Evolutionary conservation across 2,113 vertebrate genomes (phyloP), one percentile per base, ranked within the genome.

Genomic region (Argyrosomus japonicus): DNA sequence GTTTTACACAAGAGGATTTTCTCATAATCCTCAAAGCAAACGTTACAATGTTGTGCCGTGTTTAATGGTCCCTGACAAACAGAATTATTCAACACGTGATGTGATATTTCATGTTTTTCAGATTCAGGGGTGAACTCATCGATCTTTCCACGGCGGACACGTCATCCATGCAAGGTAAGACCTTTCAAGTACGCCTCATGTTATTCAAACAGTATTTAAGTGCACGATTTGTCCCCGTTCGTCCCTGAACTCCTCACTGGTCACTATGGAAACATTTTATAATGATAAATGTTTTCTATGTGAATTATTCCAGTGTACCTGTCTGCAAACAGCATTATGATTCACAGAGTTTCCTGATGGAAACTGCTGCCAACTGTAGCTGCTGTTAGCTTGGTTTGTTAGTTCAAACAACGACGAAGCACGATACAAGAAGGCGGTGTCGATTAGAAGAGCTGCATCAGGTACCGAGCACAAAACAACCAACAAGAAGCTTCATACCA

Each of bases 21-120:
- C 78, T 77, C 75, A 64, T 91, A 93, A 91, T 89, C 85, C 84
- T 82, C 82, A 88, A 85, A 89, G 88, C 84, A 91, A 91, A 90
- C 85, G 87, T 91, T 78, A 74, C 68, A 88, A 54, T 68, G 62
- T 82, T 75, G 76, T 72, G 54, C 77, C 77, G 79, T 81, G 72
- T 84, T 76, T 78, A 82, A 76, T 65, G 75, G 70, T 71, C 47
- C 70, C 77, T 78, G 32, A 27, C 17, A 67, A 67, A 77, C 15
- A 61, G 23, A 82, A 79, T 84, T 68, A 86, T 79, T 77, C 51
- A 77, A 21, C 48, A 80, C 68, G 43, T 60, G 29, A 9, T 19
- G 32, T 64, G 27, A 68, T 77, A 73, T 81, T 77, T 79, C 51
- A 32, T 63, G 3, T 36, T 72, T 58, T 40, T 40, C 62, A 65